Percentiles rank a stretch among this genome's conserved stretches.
Conservation (phyloP, 2,888 invertebrate species). For the Lepidochitona cinerea region DNA sequence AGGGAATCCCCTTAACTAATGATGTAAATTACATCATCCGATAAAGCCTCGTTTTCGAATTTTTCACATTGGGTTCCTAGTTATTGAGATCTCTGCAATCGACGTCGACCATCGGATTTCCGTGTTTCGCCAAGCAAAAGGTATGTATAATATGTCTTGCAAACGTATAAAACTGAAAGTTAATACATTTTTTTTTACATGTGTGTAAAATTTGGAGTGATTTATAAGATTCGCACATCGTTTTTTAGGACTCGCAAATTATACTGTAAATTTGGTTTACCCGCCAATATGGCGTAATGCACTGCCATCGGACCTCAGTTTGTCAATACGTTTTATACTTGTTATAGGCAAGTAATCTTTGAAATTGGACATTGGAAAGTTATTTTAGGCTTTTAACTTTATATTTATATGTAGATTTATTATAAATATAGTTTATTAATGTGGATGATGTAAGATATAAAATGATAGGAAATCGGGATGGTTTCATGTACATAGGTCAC, state of each 20-base stretch:
- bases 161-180: background rate
- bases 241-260: background rate
- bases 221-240: slow-evolving; percentile 1
- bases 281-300: background rate
- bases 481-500: background rate
- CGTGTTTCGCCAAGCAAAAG: background rate
- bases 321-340: background rate
- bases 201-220: background rate
- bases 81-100: background rate
- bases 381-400: slow-evolving; percentile 1
- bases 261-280: background rate
- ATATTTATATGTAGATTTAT: background rate
- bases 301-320: background rate
- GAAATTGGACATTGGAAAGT: background rate
- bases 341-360: slow-evolving; percentile 1
- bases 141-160: background rate
- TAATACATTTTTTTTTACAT: background rate
- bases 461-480: background rate
- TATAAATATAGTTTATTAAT: background rate
- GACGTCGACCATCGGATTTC: background rate
- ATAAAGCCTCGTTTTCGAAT: background rate
- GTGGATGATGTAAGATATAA: slow-evolving; percentile 3
- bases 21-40: slow-evolving; percentile 1
- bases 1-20: background rate
- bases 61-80: background rate